These are phyloP conservation scores for Microctenopoma lineatum DNA, from an alignment of 2,797 vertebrate species.

Conservation along the genomic window DNA sequence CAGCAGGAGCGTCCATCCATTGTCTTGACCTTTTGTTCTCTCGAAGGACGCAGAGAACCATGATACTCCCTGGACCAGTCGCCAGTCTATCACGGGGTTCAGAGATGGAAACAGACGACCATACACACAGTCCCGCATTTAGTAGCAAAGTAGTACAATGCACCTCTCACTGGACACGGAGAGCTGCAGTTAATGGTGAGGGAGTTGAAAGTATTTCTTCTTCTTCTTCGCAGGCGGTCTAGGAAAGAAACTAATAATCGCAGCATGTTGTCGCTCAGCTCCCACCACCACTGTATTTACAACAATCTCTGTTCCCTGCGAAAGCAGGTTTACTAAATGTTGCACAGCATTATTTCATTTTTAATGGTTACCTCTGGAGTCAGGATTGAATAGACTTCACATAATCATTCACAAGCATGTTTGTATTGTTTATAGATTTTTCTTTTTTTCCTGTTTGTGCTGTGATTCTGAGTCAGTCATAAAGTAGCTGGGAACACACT, in stretches of 20 bases:
- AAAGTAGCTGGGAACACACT: conserved; percentile 5
- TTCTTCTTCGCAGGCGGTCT: conserved; percentile 29
- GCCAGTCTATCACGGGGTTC: too few relatives aligned
- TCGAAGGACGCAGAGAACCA: too few relatives aligned
- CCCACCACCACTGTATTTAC: conserved; percentile 54
- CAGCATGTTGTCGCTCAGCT: conserved; percentile 40
- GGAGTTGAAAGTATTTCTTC: conserved; percentile 29
- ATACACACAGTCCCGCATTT: conserved; percentile 24
- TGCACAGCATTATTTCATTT: conserved; percentile 57
- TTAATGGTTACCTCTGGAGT: conserved; percentile 64
- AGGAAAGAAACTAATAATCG: conserved; percentile 52
- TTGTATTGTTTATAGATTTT: conserved; percentile 62
- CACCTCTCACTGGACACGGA: conserved; percentile 27
- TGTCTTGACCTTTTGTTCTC: too few relatives aligned
- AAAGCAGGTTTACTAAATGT: conserved; percentile 53
- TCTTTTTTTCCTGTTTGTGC: conserved; percentile 3
- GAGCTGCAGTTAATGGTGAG: conserved; percentile 33
- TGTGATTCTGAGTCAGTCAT: conserved; percentile 30
- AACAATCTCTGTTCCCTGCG: conserved; percentile 45
- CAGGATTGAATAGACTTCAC: conserved; percentile 42
- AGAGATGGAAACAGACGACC: too few relatives aligned
- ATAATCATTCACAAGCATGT: conserved; percentile 52
- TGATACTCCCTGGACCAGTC: too few relatives aligned
- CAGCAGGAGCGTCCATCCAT: too few relatives aligned
- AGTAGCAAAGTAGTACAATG: conserved; percentile 27